These are phyloP conservation scores for Epinotia nisella DNA, from an alignment of 2,888 invertebrate species.

Conservation along the genomic window DNA sequence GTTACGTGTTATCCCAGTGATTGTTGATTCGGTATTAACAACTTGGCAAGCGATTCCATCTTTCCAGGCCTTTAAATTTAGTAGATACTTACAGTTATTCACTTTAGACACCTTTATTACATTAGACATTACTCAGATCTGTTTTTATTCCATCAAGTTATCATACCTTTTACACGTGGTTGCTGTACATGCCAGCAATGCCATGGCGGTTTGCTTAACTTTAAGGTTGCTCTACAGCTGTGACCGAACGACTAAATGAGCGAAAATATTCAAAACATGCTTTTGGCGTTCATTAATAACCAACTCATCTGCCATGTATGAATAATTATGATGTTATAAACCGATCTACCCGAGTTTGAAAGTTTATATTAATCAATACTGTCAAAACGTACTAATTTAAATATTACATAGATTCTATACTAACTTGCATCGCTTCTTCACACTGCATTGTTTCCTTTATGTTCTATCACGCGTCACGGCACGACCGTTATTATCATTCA, in stretches of 20 bases:
- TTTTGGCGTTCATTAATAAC: conserved; percentile 20
- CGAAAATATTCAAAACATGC: conserved; percentile 15
- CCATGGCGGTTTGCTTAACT: not conserved
- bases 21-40: no score
- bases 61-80: no score
- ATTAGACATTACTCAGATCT: no score
- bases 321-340: conserved; percentile 25
- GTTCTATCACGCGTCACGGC: conserved; percentile 14
- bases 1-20: no score
- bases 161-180: no score
- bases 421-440: not conserved
- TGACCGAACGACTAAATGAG: not conserved
- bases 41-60: no score
- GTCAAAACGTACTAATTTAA: conserved; percentile 9
- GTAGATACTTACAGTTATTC: no score
- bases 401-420: not conserved
- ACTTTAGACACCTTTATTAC: no score
- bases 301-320: conserved; percentile 9
- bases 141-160: no score
- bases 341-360: conserved; percentile 4
- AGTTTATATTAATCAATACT: conserved; percentile 20
- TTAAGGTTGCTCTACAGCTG: not conserved
- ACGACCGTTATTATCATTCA: conserved; percentile 25
- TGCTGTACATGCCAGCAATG: not conserved
- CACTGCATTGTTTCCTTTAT: conserved; percentile 29